phyloP scores from a whole-genome alignment of 2,797 vertebrate species.

The Spatula versicolor region DNA sequence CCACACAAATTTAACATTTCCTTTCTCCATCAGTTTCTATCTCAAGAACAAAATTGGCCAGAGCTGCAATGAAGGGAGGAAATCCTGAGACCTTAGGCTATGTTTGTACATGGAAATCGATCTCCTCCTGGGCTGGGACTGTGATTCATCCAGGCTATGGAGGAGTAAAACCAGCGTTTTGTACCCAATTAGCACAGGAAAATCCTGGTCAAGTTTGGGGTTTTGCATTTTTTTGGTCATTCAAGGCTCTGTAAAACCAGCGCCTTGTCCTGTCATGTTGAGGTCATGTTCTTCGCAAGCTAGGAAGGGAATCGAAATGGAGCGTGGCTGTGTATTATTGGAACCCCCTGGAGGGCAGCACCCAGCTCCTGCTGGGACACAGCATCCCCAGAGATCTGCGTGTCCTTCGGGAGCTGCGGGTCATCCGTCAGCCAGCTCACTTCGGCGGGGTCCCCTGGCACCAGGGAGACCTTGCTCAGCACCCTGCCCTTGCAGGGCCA shows the following conservation, averaged over 20 bases:
- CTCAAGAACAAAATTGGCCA: neutral
- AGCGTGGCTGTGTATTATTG: neutral
- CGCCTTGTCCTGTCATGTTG: neutral
- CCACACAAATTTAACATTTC: constrained; percentile 9
- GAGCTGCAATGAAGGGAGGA: neutral
- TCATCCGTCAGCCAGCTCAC: neutral
- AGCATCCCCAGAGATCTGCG: neutral
- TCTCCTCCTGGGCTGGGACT: neutral
- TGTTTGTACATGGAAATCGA: neutral
- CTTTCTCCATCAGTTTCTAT: constrained; percentile 13
- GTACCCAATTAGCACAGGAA: neutral
- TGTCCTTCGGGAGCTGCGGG: too few relatives aligned
- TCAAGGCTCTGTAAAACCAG: neutral
- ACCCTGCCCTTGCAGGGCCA: neutral
- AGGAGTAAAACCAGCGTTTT: neutral
- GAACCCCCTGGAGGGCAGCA: neutral
- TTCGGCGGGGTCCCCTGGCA: neutral
- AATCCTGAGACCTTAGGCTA: constrained; percentile 19
- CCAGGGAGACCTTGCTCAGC: neutral
- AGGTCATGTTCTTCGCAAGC: neutral
- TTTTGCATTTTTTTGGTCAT: neutral
- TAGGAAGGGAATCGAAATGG: neutral
- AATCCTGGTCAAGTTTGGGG: neutral
- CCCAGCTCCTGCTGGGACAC: neutral
- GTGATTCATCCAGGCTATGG: neutral